Evolutionary conservation across 2,113 vertebrate genomes (phyloP), one percentile per base, ranked within the genome.

Genomic region (human (Homo sapiens)): DNA sequence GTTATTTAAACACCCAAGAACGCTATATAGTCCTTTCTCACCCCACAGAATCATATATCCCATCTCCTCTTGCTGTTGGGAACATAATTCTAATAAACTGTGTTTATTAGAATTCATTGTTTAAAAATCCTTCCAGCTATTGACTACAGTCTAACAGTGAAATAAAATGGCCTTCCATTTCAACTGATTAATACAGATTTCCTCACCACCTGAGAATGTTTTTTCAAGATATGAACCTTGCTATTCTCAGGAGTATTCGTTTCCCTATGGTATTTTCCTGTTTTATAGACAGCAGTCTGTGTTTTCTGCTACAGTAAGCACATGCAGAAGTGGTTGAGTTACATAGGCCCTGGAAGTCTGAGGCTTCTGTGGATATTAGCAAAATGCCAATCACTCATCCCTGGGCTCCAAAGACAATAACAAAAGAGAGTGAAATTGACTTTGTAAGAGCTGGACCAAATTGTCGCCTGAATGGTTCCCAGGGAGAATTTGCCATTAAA

Each of bases 101-200:
- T 91, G 50, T 64, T 95, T 94, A 96, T 95, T 93, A 97, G 32
- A 94, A 95, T 83, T 78, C 22, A 93, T 78, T 89, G 66, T 91
- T 96, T 89, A 59, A 87, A 84, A 96, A 89, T 82, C 22, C 66
- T 93, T 90, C 72, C 78, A 94, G 72, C 25, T 96, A 94, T 96
- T 94, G 91, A 83, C 95, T 94, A 82, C 17, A 97, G 89, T 90
- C 85, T 97, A 96, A 68, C 90, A 98, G 92, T 96, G 97, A 98
- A 95, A 94, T 98, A 97, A 98, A 98, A 98, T 97, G 97, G 85
- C 90, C 83, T 97, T 98, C 3, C 73, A 92, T 97, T 48, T 98
- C 7, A 48, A 97, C 95, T 97, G 92, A 98, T 97, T 94, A 93
- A 92, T 94, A 97, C 89, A 97, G 94, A 98, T 97, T 98, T 97